These are phyloP conservation scores for Tenthredo livida DNA, from an alignment of 2,888 invertebrate genomes.

Conservation along the genomic window DNA sequence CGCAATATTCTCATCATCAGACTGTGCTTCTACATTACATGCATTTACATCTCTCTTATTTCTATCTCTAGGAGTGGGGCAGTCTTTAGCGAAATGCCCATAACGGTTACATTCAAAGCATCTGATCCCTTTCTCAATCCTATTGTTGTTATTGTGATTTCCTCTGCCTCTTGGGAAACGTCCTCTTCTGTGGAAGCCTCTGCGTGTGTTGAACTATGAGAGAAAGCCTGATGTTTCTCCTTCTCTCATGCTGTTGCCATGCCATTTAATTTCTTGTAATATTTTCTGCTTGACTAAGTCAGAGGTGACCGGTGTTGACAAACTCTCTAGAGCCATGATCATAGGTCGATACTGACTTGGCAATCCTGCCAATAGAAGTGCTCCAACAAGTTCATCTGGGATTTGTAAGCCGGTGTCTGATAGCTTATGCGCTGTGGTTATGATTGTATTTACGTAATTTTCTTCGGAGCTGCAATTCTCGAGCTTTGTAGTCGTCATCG, in stretches of 20 bases:
- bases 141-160: background rate
- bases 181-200: background rate
- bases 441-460: conserved; percentile 9
- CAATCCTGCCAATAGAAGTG: background rate
- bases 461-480: conserved; percentile 14
- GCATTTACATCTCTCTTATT: background rate
- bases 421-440: background rate
- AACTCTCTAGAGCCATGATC: background rate
- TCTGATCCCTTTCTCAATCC: background rate
- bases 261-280: conserved; percentile 3
- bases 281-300: conserved; percentile 12
- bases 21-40: background rate
- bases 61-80: background rate
- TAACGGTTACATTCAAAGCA: background rate
- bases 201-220: background rate
- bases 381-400: background rate
- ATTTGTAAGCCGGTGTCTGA: background rate
- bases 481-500: background rate
- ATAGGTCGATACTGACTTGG: conserved; percentile 7
- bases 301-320: conserved; percentile 20
- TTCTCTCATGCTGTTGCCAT: background rate
- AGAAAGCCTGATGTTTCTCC: background rate
- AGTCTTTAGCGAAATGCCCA: background rate
- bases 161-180: background rate
- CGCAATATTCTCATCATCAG: background rate